Base-by-base conservation (phyloP, 2,797 vertebrate genomes). In the Trematomus bernacchii region DNA sequence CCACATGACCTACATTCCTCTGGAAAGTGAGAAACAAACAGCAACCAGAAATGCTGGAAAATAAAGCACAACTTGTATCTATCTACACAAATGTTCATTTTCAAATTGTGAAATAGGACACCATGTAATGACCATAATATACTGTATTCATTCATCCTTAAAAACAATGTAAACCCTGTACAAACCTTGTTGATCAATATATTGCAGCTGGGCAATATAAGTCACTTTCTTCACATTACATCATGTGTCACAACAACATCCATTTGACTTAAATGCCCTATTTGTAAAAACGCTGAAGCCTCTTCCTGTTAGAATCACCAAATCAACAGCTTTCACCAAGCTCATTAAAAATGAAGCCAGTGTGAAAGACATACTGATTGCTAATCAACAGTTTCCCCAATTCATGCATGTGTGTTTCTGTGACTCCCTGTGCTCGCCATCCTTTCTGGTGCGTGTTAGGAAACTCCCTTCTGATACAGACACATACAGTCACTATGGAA, bases 401-500 rank as follows among this genome's bases (percentile, higher is more conserved):
- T 46, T 63, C 50, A 50, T 46, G 10, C 10, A 9, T 77, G 59
- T 21, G 27, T 12, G 33, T 71, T 46, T 77, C 33, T 72, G 77
- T 67, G 72, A 73, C n/a, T 88, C 66, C 69, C 80, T 4, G 13
- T 27, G 66, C 69, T 80, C 47, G n/a, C 71, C 77, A 87, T 88
- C 54, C 50, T 84, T 72, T 85, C 52, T 30, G 58, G 57, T 72
- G 55, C 3, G 30, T 79, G 54, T 63, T 33, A 65, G 87, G 87
- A 92, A 92, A 90, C 73, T 82, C 89, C 89, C 61, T 23, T 89
- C 74, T 73, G 42, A 79, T 60, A 57, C 62, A 81, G 75, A 86
- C 75, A 83, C 71, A 71, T 75, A 57, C 50, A n/a, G 89, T 91
- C 92, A 73, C 90, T 76, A 92, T 86, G 79, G 92, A 82, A 91